Evolutionary conservation across 1,140 invertebrate species (phyloP).

Genomic region (Heliconius congener): DNA sequence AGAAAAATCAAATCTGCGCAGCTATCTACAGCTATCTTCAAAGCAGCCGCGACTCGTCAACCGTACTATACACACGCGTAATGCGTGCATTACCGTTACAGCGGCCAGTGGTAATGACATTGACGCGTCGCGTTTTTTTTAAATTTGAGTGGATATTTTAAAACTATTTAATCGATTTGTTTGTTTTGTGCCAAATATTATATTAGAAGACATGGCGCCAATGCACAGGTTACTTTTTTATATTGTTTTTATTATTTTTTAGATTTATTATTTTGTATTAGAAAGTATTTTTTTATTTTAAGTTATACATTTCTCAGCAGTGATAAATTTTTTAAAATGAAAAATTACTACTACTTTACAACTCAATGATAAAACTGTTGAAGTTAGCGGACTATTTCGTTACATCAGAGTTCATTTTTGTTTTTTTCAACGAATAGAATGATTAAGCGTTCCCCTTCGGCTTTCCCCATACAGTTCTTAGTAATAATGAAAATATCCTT

Average conservation of each 20-base stretch:
- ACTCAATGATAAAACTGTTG: too few species aligned
- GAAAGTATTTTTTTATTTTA: too few species aligned
- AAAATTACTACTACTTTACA: too few species aligned
- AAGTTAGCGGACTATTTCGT: not conserved
- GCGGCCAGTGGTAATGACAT: slow-evolving; percentile 28
- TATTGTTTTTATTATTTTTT: too few species aligned
- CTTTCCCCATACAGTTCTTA: slow-evolving; percentile 6
- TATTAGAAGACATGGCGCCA: not conserved
- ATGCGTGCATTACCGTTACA: slow-evolving; percentile 7
- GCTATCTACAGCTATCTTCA: too few species aligned
- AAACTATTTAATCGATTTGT: not conserved
- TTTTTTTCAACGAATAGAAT: not conserved
- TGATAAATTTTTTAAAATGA: too few species aligned
- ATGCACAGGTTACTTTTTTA: not conserved
- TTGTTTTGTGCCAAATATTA: not conserved
- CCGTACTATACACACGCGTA: not conserved
- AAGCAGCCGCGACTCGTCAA: too few species aligned
- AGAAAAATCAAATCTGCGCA: too few species aligned
- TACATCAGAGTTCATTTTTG: not conserved
- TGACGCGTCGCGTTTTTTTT: slow-evolving; percentile 20
- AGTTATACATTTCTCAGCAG: too few species aligned
- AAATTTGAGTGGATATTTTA: not conserved
- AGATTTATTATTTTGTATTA: too few species aligned
- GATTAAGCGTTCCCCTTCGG: slow-evolving; percentile 2
- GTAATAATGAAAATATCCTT: not conserved